Base-by-base conservation (phyloP, 2,113 vertebrate species). In the Bujurquina vittata region DNA sequence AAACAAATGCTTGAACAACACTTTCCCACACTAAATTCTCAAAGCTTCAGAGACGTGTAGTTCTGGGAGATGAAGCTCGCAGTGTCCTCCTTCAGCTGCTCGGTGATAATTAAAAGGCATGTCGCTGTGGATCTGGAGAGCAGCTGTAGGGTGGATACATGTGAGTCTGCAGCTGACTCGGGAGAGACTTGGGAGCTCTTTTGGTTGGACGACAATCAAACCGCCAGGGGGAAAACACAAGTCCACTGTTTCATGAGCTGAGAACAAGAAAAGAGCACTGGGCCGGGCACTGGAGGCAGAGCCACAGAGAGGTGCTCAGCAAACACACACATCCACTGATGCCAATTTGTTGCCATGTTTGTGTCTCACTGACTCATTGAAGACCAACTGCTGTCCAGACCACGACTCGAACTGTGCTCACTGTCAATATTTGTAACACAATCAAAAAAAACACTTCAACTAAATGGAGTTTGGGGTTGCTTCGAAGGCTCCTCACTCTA, bases 101-200 rank as follows among this genome's bases (percentile, higher is more conserved):
- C 31, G 1, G 11, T 72, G 77, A 80, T 91, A 92, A 92, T 92
- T 91, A 91, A 79, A 88, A 88, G 87, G 89, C 86, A 29, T 52
- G 88, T 78, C 10, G 58, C 0, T 14, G 75, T 80, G 82, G 84
- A 88, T 84, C 74, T 87, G 89, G 35, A 43, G n/a, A 78, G 83
- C 93, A 94, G 94, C 91, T 94, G 92, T 22, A 77, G 92, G 91
- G 92, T 52, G 92, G 84, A 85, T 86, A 81, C 62, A 3, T 75
- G 86, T 12, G 63, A 88, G 79, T 55, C 37, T 31, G 78, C 84
- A 85, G 79, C 87, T 58, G 84, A 86, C 80, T 80, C 20, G 22
- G 58, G 79, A 86, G 37, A 61, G 57, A 83, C 67, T 69, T 62
- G 58, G 74, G 90, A 79, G 0, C 12, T 57, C 43, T 57, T 56